Base-by-base conservation (phyloP, 1,140 invertebrate genomes). In the Hylyphantes graminicola region DNA sequence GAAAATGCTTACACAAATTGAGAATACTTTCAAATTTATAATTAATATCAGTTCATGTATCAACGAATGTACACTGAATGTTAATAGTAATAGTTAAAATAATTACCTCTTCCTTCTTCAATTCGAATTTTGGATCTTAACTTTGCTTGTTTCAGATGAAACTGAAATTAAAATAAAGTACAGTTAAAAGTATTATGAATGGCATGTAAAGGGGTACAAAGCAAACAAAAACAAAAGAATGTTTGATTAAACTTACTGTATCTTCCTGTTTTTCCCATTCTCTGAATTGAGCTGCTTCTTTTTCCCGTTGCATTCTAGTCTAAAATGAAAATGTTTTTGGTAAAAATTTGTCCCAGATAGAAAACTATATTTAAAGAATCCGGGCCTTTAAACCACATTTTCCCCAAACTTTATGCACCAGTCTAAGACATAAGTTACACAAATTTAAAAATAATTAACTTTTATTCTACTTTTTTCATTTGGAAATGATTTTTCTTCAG, bases 241-340 rank as follows among this genome's bases (percentile, higher is more conserved):
- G n/a, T 51, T 77, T 35, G 64, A 59, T 13, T 5, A 15, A 54
- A 78, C 75, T 85, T 85, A 85, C 84, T 15, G 63, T 64, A 82
- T 92, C 91, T 87, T 93, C 92, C 85, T 98, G 96, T 79, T 94
- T 93, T 87, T 96, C 94, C 97, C 97, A 99, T 88, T 96, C 95
- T 88, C 95, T 93, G 90, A 98, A 96, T 88, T 99, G 97, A 19
- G 95, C 95, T 1, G 96, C 95, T 91, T 99, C 98, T 89, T 97
- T 97, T 85, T 96, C 95, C 63, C 98, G 91, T 89, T 98, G 96
- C 88, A 96, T 89, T 88, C 94, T 89, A 2, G 86, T 86, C 75
- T 85, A n/a, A 48, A 54, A 64, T 4, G 64, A 53, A 75, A n/a
- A n/a, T n/a, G n/a, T n/a, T n/a, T n/a, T n/a, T n/a, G n/a, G n/a